Base-by-base conservation (phyloP, 2,797 vertebrate genomes). In the Propithecus deckenii region DNA sequence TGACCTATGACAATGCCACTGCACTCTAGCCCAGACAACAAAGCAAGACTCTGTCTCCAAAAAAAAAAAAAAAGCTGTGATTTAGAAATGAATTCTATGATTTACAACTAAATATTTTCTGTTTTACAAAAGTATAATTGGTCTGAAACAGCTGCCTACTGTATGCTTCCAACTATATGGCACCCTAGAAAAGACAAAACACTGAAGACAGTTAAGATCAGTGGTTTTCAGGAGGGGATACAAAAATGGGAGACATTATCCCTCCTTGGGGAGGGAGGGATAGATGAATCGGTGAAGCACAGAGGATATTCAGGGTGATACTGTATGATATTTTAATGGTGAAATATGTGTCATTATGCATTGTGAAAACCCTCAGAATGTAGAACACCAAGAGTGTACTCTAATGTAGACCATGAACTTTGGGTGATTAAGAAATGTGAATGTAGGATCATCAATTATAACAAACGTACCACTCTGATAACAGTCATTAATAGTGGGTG, bases 101-200 rank as follows among this genome's bases (percentile, higher is more conserved):
- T 84, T 94, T 96, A 35, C 23, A 95, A 91, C n/a, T 57, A 83
- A 86, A 81, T 71, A 75, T 74, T 91, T 93, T 74, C 41, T 69
- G 5, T 92, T 96, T 94, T 89, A 28, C 41, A 74, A 86, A 93
- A 85, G 52, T 30, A 65, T 95, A 95, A 88, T 86, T 97, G 91
- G 74, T 72, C 46, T 95, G n/a, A 87, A 93, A 94, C 75, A 32
- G 10, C n/a, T 86, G 28, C 0, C 43, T 75, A 65, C n/a, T 63
- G 0, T 43, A 38, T 93, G 22, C 79, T 95, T 55, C 13, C 25
- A 65, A 50, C 10, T 71, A 15, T 4, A 50, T 28, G 30, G 38
- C 59, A 59, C 28, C 89, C 2, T 57, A 8, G 6, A 48, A 86
- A 93, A 75, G 38, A 43, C 8, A 83, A 89, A 79, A 86, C 38